A percentile compares a stretch with the other conserved stretches of the same genome.
Conservation (phyloP, 2,797 vertebrate genomes). For the Paratrypauchen microcephalus region DNA sequence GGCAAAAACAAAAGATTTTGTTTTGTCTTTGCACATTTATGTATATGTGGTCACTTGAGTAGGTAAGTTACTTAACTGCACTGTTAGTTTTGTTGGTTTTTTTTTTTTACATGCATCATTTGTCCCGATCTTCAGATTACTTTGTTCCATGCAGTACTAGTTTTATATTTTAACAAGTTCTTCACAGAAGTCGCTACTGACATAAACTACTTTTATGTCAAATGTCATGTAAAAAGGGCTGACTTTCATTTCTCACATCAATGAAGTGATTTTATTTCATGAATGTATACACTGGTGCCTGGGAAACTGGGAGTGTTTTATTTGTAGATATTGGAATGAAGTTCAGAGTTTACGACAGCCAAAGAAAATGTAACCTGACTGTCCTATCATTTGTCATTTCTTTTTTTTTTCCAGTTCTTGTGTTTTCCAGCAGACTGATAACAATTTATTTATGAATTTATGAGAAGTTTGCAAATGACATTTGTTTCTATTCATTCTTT, state of each 20-base stretch:
- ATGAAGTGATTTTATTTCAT: slow-evolving; percentile 39
- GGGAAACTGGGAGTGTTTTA: slow-evolving; percentile 43
- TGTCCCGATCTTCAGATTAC: slow-evolving; percentile 27
- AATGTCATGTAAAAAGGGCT: neutral
- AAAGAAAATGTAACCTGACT: slow-evolving; percentile 9
- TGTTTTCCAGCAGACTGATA: slow-evolving; percentile 39
- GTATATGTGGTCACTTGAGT: slow-evolving; percentile 16
- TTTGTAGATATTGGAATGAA: slow-evolving; percentile 38
- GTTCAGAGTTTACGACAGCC: neutral
- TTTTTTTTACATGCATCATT: slow-evolving; percentile 23
- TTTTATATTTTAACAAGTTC: neutral
- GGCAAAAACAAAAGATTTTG: slow-evolving; percentile 20
- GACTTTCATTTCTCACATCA: slow-evolving; percentile 39
- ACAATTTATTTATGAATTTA: slow-evolving; percentile 37
- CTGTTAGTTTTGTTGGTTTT: slow-evolving; percentile 37
- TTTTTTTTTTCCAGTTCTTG: slow-evolving; percentile 9
- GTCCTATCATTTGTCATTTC: slow-evolving; percentile 11
- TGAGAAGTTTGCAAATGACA: slow-evolving; percentile 45
- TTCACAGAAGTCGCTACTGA: neutral
- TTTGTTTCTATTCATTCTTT: slow-evolving; percentile 45
- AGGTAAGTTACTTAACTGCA: slow-evolving; percentile 25
- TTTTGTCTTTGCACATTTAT: slow-evolving; percentile 38
- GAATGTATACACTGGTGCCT: slow-evolving; percentile 30
- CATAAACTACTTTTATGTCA: no score
- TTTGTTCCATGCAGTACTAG: slow-evolving; percentile 42